Conservation (phyloP, 2,797 vertebrate species). For the Lindbergichthys nudifrons region DNA sequence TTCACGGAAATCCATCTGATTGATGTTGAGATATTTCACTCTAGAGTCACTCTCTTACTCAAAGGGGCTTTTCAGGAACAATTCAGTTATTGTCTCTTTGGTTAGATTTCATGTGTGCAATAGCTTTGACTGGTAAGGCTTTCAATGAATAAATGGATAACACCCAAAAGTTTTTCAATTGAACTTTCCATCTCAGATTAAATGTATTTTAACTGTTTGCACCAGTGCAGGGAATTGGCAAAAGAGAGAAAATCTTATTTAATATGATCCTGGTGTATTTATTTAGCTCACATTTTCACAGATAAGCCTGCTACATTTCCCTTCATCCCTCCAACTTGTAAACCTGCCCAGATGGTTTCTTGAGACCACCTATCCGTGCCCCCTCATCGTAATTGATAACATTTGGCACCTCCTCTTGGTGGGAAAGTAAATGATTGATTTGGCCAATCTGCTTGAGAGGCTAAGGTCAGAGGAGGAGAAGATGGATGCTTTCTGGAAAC, state of each 20-base stretch:
- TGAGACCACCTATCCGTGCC: slow-evolving; percentile 31
- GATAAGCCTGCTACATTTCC: slow-evolving; percentile 26
- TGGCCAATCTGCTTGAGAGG: slow-evolving; percentile 29
- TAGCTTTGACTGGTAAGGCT: not conserved
- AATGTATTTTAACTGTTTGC: slow-evolving; percentile 3
- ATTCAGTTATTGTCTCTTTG: not conserved
- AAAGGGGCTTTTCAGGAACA: not conserved
- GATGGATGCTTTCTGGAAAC: slow-evolving; percentile 48
- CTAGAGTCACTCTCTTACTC: not conserved
- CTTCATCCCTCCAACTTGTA: slow-evolving; percentile 22
- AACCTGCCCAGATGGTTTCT: slow-evolving; percentile 40
- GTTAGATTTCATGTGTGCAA: slow-evolving; percentile 5
- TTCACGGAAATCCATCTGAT: not conserved
- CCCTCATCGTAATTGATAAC: slow-evolving; percentile 47
- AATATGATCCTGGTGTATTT: slow-evolving; percentile 12
- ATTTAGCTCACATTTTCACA: slow-evolving; percentile 11
- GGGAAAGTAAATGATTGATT: slow-evolving; percentile 51
- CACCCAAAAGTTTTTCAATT: not conserved
- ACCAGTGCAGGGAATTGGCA: not conserved
- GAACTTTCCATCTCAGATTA: slow-evolving; percentile 8
- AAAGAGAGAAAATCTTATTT: slow-evolving; percentile 7
- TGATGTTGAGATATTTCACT: not conserved
- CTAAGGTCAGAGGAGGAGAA: slow-evolving; percentile 30
- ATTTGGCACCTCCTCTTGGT: slow-evolving; percentile 34
- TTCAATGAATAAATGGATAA: slow-evolving; percentile 25